Evolutionary conservation across 2,113 vertebrate genomes (phyloP).

Genomic region (Phocoena sinus): DNA sequence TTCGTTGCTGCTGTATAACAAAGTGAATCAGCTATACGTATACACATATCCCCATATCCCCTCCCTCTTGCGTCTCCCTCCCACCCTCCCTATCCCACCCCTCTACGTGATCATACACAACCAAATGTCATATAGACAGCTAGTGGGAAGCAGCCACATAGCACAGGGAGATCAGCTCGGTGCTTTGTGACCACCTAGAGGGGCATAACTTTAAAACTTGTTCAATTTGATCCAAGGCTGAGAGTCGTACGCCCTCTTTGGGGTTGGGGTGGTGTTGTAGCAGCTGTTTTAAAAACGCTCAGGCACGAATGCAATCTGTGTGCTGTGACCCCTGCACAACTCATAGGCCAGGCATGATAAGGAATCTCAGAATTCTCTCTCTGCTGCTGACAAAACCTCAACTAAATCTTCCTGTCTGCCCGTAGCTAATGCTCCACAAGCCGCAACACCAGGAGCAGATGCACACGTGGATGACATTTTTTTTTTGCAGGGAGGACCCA

Average conservation of each 20-base stretch:
- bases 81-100: no score
- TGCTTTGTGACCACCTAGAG: no score
- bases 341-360: constrained; percentile 46
- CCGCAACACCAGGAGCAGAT: neutral
- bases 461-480: neutral
- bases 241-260: constrained; percentile 5
- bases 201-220: neutral
- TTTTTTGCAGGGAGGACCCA: neutral
- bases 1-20: no score
- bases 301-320: neutral
- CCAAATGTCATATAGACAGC: no score
- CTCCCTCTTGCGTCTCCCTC: no score
- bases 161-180: no score
- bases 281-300: constrained; percentile 33
- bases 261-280: neutral
- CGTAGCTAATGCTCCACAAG: neutral
- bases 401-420: constrained; percentile 59
- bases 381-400: constrained; percentile 38
- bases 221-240: neutral
- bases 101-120: no score
- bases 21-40: no score
- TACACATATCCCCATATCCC: no score
- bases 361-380: constrained; percentile 65
- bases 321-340: constrained; percentile 29
- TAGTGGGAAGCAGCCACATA: no score